phyloP scores from a whole-genome alignment of 2,113 vertebrate species.

The Romanogobio albipinnatus region DNA sequence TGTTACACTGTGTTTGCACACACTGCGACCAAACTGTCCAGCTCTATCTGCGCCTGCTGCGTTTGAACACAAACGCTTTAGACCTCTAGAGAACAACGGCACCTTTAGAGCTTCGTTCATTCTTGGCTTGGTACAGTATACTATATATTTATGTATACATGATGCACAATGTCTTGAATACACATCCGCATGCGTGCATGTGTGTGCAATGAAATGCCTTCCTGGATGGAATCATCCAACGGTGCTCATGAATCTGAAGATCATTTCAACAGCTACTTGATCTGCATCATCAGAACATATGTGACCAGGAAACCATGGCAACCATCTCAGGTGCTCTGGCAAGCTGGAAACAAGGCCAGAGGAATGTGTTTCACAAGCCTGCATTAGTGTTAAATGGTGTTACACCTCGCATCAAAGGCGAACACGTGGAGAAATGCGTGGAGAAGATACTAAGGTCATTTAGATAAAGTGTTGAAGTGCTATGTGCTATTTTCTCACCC shows the following conservation, averaged over 20 bases:
- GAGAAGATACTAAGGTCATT: background rate
- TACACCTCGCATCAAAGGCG: slow-evolving; percentile 4
- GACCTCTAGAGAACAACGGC: background rate
- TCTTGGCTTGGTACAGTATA: background rate
- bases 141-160: background rate
- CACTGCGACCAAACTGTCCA: slow-evolving; percentile 44
- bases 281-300: slow-evolving; percentile 33
- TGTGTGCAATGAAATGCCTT: background rate
- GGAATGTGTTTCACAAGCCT: slow-evolving; percentile 29
- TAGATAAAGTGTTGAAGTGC: background rate
- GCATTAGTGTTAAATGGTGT: slow-evolving; percentile 14
- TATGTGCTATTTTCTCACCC: background rate
- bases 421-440: background rate
- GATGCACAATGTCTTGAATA: background rate
- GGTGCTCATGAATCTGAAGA: slow-evolving; percentile 24
- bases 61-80: background rate
- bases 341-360: slow-evolving; percentile 39
- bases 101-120: background rate
- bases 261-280: slow-evolving; percentile 18
- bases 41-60: slow-evolving; percentile 1
- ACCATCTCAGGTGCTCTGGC: slow-evolving; percentile 43
- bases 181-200: background rate
- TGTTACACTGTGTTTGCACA: slow-evolving; percentile 33
- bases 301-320: slow-evolving; percentile 49
- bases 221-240: background rate